Evolutionary conservation across 2,797 vertebrate species (phyloP).

Genomic region (Sebastes dallii): DNA sequence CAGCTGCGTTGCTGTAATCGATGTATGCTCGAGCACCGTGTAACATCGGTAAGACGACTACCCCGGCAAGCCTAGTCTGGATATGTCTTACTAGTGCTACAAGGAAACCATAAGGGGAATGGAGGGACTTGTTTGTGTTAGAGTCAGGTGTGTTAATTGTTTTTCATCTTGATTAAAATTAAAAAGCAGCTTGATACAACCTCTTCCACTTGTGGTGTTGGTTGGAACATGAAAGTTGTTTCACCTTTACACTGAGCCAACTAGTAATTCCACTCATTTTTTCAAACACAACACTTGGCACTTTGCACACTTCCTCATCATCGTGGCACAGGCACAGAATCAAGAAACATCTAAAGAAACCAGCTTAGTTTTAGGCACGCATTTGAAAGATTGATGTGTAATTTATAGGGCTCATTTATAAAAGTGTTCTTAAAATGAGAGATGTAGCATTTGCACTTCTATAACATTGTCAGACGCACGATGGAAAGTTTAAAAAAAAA

Average conservation of each 20-base stretch:
- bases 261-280: not conserved
- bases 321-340: not conserved
- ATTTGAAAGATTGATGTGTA: not conserved
- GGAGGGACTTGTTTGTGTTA: not conserved
- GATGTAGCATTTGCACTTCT: not conserved
- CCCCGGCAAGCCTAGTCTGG: no score
- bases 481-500: not conserved
- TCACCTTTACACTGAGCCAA: not conserved
- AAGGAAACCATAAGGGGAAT: not conserved
- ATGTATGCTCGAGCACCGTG: no score
- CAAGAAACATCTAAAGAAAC: not conserved
- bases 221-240: not conserved
- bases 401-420: not conserved
- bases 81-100: not conserved
- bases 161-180: not conserved
- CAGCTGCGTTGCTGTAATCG: no score
- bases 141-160: not conserved
- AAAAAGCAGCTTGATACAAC: not conserved
- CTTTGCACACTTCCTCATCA: not conserved
- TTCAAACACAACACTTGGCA: not conserved
- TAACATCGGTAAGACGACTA: no score
- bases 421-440: not conserved
- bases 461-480: no score
- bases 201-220: not conserved
- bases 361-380: not conserved